Base-by-base conservation (phyloP, 2,888 invertebrate species). In the Drosophila koepferae region DNA sequence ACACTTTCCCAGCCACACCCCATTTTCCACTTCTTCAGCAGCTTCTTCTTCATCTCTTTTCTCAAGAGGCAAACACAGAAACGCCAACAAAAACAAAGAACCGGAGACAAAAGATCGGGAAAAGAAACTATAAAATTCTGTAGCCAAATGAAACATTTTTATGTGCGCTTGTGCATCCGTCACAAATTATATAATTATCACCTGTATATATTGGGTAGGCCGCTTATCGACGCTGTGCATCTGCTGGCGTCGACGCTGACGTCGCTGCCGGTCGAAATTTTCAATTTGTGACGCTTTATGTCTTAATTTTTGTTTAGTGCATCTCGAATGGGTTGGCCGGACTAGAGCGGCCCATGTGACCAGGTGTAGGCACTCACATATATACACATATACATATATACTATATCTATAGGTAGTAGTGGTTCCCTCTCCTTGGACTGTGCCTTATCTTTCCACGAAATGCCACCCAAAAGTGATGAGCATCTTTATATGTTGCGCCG, bases 181-280 rank as follows among this genome's bases (percentile, higher is more conserved):
- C 90, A 91, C 90, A 91, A 91, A 91, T 91, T 91, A 91, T 86
- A 87, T 91, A 90, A 91, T 91, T 91, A 91, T 91, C 91, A 91
- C 91, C 91, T 91, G 89, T 91, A 88, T 90, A 82, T 80, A 89
- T 86, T 83, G 83, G 83, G 79, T 84, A 87, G 82, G 83, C 83
- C 83, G 90, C 91, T 90, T 90, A 91, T 91, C 91, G 80, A 54
- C 70, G 81, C 86, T 83, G 76, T 80, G 80, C 81, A 90, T 91
- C 91, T 86, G 87, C 76, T 16, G 70, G 63, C 23, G 73, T 71
- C 63, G 46, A 34, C 5, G 68, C 38, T 43, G 38, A 12, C 53
- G 48, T 49, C 56, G 70, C 71, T 63, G 82, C 79, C 81, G 82
- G 82, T 83, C 89, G 81, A 88, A 90, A 91, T 90, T 90, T 91